phyloP scores from a whole-genome alignment of 64 coral and sea anemone genomes.

The Acropora yongei region DNA sequence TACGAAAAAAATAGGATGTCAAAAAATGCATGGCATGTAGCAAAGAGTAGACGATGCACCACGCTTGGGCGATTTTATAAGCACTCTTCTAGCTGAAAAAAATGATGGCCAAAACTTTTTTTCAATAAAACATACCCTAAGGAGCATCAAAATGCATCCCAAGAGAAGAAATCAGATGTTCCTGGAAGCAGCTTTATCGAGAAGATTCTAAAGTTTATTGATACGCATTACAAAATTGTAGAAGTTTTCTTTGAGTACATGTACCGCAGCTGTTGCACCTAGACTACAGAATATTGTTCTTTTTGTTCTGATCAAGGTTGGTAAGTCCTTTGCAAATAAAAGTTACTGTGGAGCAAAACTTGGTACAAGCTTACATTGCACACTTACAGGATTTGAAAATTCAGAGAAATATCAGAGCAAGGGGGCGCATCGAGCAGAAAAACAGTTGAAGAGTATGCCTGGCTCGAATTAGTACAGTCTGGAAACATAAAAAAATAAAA shows the following conservation, averaged over 20 bases:
- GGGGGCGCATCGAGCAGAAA: not conserved
- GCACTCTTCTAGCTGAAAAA: slow-evolving; percentile 4
- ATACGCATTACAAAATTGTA: slow-evolving; percentile 24
- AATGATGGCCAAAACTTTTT: slow-evolving; percentile 1
- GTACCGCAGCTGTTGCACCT: slow-evolving; percentile 9
- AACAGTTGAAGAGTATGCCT: slow-evolving; percentile 29
- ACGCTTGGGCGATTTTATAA: slow-evolving; percentile 25
- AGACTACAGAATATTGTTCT: slow-evolving; percentile 12
- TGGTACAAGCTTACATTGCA: slow-evolving; percentile 26
- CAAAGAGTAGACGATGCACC: slow-evolving; percentile 42
- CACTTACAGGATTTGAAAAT: slow-evolving; percentile 49
- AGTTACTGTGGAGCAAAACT: slow-evolving; percentile 19
- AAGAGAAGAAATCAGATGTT: slow-evolving; percentile 49
- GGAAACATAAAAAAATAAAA: not conserved
- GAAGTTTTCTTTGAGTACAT: slow-evolving; percentile 44
- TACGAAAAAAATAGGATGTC: slow-evolving; percentile 43
- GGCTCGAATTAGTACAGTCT: not conserved
- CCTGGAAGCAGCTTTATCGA: slow-evolving; percentile 42
- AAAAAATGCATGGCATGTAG: slow-evolving; percentile 24
- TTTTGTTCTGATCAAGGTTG: slow-evolving; percentile 35
- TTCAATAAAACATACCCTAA: slow-evolving; percentile 17
- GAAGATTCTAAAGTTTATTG: slow-evolving; percentile 37
- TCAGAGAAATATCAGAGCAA: slow-evolving; percentile 26
- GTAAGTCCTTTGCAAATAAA: slow-evolving; percentile 28
- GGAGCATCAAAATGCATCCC: not conserved